These are phyloP conservation scores for Tetropium fuscum DNA, from an alignment of 2,888 invertebrate genomes.

Conservation along the genomic window DNA sequence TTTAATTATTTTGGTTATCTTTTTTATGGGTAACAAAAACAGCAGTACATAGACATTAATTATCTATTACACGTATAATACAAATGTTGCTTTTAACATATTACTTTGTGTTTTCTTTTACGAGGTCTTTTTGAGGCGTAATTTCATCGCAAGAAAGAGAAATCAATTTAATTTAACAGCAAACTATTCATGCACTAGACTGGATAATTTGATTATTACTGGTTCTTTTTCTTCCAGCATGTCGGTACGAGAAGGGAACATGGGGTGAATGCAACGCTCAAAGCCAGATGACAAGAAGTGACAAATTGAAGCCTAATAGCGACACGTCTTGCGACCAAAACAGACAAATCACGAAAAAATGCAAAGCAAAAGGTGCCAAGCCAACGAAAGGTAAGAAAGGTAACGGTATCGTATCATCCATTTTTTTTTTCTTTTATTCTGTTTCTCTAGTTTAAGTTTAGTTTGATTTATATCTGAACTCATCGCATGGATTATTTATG, in stretches of 20 bases:
- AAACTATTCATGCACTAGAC: too few species aligned
- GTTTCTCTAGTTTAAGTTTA: constrained; percentile 11
- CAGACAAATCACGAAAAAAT: constrained; percentile 87
- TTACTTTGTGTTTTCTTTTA: too few species aligned
- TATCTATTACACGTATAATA: too few species aligned
- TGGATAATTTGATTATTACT: too few species aligned
- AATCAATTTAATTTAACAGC: too few species aligned
- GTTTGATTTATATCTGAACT: constrained; percentile 17
- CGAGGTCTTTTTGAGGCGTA: too few species aligned
- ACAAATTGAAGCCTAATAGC: constrained; percentile 84
- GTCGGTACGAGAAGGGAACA: constrained; percentile 89
- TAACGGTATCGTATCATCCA: constrained; percentile 44
- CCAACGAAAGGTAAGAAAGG: constrained; percentile 72
- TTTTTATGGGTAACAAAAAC: too few species aligned
- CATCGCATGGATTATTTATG: constrained; percentile 17
- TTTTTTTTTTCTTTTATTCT: constrained; percentile 15
- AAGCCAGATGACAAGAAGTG: constrained; percentile 85
- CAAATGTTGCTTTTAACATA: too few species aligned
- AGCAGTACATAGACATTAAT: too few species aligned
- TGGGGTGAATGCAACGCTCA: constrained; percentile 87
- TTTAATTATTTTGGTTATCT: too few species aligned
- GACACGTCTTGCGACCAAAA: constrained; percentile 86
- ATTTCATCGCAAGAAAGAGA: too few species aligned
- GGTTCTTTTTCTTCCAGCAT: constrained; percentile 78
- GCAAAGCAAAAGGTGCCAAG: constrained; percentile 80